Percentiles rank a stretch among this genome's conserved stretches.
phyloP scores from a whole-genome alignment of 2,113 vertebrate genomes.

The Podarcis muralis region DNA sequence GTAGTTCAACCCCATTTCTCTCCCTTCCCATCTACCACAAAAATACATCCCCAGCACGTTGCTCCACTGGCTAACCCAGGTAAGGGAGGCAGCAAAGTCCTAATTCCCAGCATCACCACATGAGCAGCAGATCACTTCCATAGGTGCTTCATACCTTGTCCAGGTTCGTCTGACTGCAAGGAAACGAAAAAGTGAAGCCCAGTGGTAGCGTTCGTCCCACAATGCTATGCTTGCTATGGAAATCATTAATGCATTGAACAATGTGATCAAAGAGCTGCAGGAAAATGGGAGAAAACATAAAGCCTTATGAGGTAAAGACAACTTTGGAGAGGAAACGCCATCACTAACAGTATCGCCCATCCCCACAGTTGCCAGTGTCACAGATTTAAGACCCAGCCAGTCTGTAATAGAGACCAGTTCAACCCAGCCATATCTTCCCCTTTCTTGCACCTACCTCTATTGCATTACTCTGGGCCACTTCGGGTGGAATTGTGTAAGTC shows the following conservation, averaged over 20 bases:
- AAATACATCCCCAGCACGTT: neutral
- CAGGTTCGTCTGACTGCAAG: conserved; percentile 76
- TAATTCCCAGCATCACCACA: neutral
- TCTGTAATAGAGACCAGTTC: neutral
- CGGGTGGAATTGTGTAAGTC: conserved; percentile 76
- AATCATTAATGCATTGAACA: conserved; percentile 75
- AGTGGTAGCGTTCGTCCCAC: conserved; percentile 60
- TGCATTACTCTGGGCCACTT: conserved; percentile 73
- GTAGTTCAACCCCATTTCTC: neutral
- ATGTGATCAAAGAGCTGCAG: conserved; percentile 81
- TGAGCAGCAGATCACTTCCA: rapidly evolving
- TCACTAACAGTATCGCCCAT: neutral
- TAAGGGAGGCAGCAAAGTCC: too few species aligned
- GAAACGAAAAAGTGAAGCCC: conserved; percentile 84
- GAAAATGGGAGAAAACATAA: rapidly evolving
- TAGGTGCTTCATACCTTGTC: conserved; percentile 73
- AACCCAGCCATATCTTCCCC: too few species aligned
- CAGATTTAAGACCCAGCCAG: neutral
- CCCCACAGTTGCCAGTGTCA: neutral
- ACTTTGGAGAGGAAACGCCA: neutral
- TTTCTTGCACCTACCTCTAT: conserved; percentile 58
- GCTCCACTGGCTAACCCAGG: too few species aligned
- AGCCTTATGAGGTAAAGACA: neutral
- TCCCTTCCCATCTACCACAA: neutral
- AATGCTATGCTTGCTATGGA: conserved; percentile 72